A percentile compares a stretch with the other conserved stretches of the same genome.
phyloP scores from a whole-genome alignment of 2,113 vertebrate species.

The Triplophysa siluroides region DNA sequence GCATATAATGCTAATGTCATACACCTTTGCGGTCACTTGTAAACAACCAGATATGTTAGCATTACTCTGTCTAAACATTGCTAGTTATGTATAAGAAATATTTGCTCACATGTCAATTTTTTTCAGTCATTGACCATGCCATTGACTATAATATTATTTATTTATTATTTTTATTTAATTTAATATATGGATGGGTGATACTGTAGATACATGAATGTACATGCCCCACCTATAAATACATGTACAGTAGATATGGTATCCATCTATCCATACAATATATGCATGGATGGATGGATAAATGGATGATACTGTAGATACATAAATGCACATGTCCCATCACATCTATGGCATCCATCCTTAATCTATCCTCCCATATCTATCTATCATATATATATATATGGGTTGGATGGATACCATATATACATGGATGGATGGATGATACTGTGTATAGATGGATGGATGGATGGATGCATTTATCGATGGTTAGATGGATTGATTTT shows the following conservation, averaged over 20 bases:
- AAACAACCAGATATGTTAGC: neutral
- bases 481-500: neutral
- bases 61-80: neutral
- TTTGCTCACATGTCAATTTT: neutral
- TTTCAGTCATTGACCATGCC: neutral
- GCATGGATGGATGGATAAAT: neutral
- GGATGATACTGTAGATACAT: neutral
- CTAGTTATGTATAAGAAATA: neutral
- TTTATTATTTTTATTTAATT: too few species aligned
- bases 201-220: neutral
- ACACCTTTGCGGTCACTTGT: neutral
- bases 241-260: too few species aligned
- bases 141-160: too few species aligned
- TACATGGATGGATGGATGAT: neutral
- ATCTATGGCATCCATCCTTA: too few species aligned
- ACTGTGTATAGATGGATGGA: neutral
- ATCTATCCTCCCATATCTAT: too few species aligned
- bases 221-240: too few species aligned
- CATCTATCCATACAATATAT: too few species aligned
- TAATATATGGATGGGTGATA: neutral
- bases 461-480: neutral
- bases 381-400: too few species aligned
- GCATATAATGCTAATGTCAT: neutral
- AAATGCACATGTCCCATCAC: neutral
- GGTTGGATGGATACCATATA: neutral